Conservation (phyloP, 2,888 invertebrate species). For the Eudasyphora cyanicolor region DNA sequence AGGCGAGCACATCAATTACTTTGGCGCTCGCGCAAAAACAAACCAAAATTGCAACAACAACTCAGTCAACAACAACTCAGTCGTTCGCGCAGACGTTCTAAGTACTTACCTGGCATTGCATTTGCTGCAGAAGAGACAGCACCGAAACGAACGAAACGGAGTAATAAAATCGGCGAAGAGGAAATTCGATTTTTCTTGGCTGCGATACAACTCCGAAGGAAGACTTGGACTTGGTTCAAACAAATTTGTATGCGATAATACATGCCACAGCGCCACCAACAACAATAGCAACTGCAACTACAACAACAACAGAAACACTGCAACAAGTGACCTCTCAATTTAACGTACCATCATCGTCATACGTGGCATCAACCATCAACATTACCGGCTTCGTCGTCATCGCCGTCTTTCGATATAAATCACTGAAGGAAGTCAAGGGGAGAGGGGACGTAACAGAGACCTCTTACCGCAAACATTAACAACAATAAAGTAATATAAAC, state of each 20-base stretch:
- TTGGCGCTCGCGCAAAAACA: conserved; percentile 74
- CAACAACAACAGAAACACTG: conserved; percentile 27
- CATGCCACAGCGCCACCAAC: conserved; percentile 50
- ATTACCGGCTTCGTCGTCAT: conserved; percentile 2
- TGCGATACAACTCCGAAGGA: conserved; percentile 1
- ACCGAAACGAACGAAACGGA: not conserved
- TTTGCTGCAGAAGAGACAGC: conserved; percentile 21
- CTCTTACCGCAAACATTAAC: conserved; percentile 56
- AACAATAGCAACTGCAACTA: conserved; percentile 35
- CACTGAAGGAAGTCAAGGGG: conserved; percentile 5
- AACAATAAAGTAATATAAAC: conserved; percentile 57
- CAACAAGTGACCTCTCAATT: conserved; percentile 77
- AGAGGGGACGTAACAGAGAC: conserved; percentile 22
- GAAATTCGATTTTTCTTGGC: conserved; percentile 1
- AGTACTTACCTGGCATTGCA: conserved; percentile 41
- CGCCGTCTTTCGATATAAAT: not conserved
- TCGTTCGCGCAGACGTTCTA: conserved; percentile 45
- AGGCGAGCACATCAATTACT: conserved; percentile 78
- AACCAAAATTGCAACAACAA: not conserved
- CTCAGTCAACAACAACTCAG: not conserved
- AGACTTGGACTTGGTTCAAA: conserved; percentile 50
- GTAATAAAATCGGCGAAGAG: conserved; percentile 34
- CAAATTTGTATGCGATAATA: conserved; percentile 63
- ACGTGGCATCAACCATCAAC: conserved; percentile 35
- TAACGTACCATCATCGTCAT: conserved; percentile 68